Evolutionary conservation across 2,797 vertebrate species (phyloP).

Genomic region (Picus viridis): DNA sequence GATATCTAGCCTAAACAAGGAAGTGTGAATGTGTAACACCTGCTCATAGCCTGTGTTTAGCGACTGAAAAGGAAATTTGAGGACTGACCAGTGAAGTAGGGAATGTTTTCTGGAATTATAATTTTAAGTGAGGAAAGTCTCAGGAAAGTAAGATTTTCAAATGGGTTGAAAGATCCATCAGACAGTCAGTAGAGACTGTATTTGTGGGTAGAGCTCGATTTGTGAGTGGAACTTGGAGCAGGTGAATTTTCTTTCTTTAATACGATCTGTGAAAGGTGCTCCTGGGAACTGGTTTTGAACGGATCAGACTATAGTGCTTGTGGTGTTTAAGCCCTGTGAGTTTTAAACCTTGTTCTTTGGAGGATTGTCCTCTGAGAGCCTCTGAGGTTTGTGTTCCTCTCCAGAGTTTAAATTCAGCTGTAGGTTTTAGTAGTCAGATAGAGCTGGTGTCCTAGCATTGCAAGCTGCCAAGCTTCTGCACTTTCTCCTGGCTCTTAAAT

Average conservation of each 20-base stretch:
- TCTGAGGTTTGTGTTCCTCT: not conserved
- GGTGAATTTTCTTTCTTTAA: not conserved
- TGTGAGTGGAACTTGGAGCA: not conserved
- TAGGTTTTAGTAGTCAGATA: not conserved
- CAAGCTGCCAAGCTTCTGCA: not conserved
- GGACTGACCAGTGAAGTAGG: not conserved
- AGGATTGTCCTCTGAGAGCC: not conserved
- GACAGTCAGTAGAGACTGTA: not conserved
- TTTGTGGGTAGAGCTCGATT: not conserved
- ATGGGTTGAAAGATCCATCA: not conserved
- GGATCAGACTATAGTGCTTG: not conserved
- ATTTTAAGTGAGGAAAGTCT: not conserved
- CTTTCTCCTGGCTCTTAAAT: not conserved
- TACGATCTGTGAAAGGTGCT: not conserved
- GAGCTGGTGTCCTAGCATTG: not conserved
- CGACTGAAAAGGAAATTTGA: not conserved
- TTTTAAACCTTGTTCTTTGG: not conserved
- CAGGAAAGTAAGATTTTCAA: not conserved
- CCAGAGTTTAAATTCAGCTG: not conserved
- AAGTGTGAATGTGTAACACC: not conserved
- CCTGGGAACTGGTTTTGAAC: not conserved
- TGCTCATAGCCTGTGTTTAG: not conserved
- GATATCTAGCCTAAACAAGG: not conserved
- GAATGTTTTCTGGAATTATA: not conserved
- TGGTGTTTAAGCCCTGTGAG: not conserved